Evolutionary conservation across 2,888 invertebrate species (phyloP).

Genomic region (Linyphia triangularis): DNA sequence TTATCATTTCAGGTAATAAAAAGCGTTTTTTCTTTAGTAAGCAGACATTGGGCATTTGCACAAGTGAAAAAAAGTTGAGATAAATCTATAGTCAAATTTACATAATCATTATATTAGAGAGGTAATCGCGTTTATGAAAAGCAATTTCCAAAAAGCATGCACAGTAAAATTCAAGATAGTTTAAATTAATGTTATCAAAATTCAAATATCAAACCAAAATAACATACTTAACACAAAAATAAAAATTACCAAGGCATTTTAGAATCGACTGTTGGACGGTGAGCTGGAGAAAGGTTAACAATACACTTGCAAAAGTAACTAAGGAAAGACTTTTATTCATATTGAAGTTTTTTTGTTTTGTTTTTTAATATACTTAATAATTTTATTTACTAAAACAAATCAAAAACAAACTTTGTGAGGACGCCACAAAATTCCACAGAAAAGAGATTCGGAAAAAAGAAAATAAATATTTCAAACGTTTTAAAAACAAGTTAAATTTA

Average conservation of each 20-base stretch:
- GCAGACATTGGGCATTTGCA: too few species aligned
- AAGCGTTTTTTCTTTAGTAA: too few species aligned
- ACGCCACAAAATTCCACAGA: too few species aligned
- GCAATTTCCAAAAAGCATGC: background rate
- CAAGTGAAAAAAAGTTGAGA: background rate
- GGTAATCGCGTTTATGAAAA: background rate
- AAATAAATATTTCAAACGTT: background rate
- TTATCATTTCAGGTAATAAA: too few species aligned
- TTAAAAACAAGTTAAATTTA: background rate
- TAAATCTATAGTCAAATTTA: background rate
- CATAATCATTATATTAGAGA: background rate
- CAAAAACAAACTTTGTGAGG: background rate
- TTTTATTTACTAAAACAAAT: background rate
- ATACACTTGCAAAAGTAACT: background rate
- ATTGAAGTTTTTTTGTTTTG: background rate
- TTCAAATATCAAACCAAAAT: background rate
- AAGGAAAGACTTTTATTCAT: background rate
- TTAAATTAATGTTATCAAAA: background rate
- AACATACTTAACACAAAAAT: background rate
- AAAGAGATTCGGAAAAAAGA: background rate
- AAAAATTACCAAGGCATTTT: constrained; percentile 32
- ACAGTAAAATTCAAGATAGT: background rate
- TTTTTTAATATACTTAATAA: background rate
- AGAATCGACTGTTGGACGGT: constrained; percentile 7
- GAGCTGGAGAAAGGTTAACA: background rate